phyloP scores from a whole-genome alignment of 2,113 vertebrate species.

The Cottus gobio region DNA sequence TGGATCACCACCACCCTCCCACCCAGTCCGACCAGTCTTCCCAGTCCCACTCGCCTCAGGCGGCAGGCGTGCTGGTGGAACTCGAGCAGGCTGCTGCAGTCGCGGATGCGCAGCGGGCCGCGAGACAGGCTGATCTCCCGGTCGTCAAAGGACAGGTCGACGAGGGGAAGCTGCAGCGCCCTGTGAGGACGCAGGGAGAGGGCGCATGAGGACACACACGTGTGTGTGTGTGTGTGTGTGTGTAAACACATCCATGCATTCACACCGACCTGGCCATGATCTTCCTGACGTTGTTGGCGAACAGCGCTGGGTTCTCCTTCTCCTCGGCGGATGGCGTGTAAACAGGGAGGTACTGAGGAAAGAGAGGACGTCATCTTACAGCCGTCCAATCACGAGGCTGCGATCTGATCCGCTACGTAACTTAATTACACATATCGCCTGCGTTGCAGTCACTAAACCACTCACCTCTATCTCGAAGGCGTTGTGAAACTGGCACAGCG shows the following conservation, averaged over 20 bases:
- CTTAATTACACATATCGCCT: no score
- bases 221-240: no score
- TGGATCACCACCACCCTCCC: not conserved
- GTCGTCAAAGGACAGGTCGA: slow-evolving; percentile 94
- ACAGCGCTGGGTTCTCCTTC: slow-evolving; percentile 89
- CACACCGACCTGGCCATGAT: slow-evolving; percentile 92
- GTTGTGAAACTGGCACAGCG: slow-evolving; percentile 93
- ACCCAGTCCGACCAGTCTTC: slow-evolving; percentile 17
- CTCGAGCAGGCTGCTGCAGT: slow-evolving; percentile 88
- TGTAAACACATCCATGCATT: not conserved
- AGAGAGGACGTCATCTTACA: not conserved
- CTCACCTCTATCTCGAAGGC: slow-evolving; percentile 94
- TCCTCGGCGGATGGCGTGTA: slow-evolving; percentile 92
- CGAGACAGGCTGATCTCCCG: slow-evolving; percentile 90
- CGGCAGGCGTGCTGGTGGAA: slow-evolving; percentile 90
- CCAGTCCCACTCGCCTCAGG: slow-evolving; percentile 86
- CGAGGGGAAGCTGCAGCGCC: slow-evolving; percentile 88
- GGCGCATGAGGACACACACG: not conserved
- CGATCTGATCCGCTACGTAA: no score
- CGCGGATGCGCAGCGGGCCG: slow-evolving; percentile 88
- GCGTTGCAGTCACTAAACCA: not conserved
- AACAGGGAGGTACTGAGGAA: slow-evolving; percentile 89
- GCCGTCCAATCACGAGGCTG: no score
- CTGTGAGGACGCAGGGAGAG: slow-evolving; percentile 72
- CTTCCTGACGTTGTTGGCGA: slow-evolving; percentile 90